Percentiles rank a stretch among this genome's conserved stretches.
phyloP scores from a whole-genome alignment of 2,113 vertebrate species.

The Cyphomyrus plagiostoma region DNA sequence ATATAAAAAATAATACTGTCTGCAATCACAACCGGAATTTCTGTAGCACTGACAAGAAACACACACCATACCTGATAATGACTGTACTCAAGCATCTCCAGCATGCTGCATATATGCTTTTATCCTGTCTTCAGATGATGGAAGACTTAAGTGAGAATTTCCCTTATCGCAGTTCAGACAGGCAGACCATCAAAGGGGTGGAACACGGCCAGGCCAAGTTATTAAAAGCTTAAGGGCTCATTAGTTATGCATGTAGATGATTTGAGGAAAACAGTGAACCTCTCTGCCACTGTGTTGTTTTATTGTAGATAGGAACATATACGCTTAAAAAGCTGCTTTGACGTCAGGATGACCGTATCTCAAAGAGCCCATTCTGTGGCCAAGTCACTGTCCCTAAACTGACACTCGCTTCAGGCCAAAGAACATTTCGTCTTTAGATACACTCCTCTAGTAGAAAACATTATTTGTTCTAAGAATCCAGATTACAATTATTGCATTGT shows the following conservation, averaged over 20 bases:
- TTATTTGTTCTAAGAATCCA: constrained; percentile 58
- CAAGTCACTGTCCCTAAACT: constrained; percentile 69
- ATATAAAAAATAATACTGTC: not conserved
- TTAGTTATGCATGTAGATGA: constrained; percentile 78
- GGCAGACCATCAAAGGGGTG: constrained; percentile 19
- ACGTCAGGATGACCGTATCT: constrained; percentile 76
- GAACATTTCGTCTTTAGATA: constrained; percentile 71
- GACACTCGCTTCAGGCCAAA: constrained; percentile 69
- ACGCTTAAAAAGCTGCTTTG: constrained; percentile 64
- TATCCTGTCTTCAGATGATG: constrained; percentile 23
- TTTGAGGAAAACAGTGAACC: constrained; percentile 61
- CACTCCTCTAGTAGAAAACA: constrained; percentile 66
- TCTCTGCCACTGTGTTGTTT: constrained; percentile 65
- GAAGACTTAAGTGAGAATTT: not conserved
- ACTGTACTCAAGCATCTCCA: constrained; percentile 88
- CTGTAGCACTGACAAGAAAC: not conserved
- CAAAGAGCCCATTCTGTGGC: constrained; percentile 77
- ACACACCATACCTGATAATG: constrained; percentile 74
- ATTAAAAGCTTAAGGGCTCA: constrained; percentile 70
- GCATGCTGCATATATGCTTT: constrained; percentile 55
- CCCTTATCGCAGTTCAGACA: not conserved
- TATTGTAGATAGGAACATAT: constrained; percentile 72
- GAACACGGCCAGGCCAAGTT: constrained; percentile 50
- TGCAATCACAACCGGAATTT: constrained; percentile 3
- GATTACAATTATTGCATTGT: constrained; percentile 54